Evolutionary conservation across 2,113 vertebrate species (phyloP), one percentile per base, ranked within the genome.

Genomic region (Microcebus lehilahytsara): DNA sequence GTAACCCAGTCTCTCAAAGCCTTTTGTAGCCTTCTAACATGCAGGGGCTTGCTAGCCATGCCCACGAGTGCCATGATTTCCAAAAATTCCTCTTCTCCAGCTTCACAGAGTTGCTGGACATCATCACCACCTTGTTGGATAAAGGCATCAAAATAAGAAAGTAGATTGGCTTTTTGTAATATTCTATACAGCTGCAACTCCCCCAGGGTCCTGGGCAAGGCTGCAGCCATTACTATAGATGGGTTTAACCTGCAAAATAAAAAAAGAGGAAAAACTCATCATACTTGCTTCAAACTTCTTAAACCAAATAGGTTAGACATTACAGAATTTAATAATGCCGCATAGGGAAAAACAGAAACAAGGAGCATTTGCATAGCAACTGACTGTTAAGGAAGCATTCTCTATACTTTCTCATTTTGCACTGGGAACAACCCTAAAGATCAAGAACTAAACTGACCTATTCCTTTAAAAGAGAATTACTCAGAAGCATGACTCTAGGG

Each of bases 71-170:
- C 99, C 99, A 99, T 99, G 98, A 99, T 99, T 98, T 99, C 99
- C 98, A 99, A 98, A 97, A 99, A 99, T 97, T 99, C 99, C 91
- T 99, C 99, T 98, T 99, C 99, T 0, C 99, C 99, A 1, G 99
- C 99, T 97, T 99, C 99, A 75, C 99, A 99, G 67, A 99, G 99
- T 98, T 99, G 99, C 99, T 99, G 99, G 92, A 99, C 99, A 4
- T 99, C 99, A 34, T 99, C 99, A 0, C 99, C 99, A 78, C 99
- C 99, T 99, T 99, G 99, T 94, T 99, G 99, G 98, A 99, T 99
- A 98, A 99, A 99, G 98, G 99, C 99, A 98, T 99, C 99, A 0
- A 99, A 99, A 98, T 99, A 99, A 98, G 99, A 99, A 40, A 99
- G 99, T 90, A 99, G 98, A 97, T 99, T 99, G 81, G 99, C 99